Conservation (phyloP, 2,797 vertebrate species). For the Anomalospiza imberbis region DNA sequence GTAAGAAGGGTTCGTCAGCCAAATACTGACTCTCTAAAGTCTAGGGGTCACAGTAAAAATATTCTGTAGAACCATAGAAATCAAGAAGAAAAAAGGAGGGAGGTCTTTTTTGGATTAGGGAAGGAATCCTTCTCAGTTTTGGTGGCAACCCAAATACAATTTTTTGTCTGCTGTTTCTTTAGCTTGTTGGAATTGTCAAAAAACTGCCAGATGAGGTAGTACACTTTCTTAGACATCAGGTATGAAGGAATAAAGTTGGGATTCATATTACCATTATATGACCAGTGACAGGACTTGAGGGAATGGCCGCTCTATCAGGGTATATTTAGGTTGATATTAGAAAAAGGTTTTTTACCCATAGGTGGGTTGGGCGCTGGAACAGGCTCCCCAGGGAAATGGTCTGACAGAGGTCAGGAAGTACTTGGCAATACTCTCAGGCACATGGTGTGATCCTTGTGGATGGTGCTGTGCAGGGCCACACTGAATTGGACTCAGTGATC, state of each 20-base stretch:
- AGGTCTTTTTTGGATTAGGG: not conserved
- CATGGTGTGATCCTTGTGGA: not conserved
- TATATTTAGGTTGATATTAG: not conserved
- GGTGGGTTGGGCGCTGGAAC: fast-evolving
- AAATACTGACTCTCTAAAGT: not conserved
- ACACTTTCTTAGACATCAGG: not conserved
- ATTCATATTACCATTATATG: not conserved
- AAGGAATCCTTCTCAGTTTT: not conserved
- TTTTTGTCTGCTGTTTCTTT: not conserved
- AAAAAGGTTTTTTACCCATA: not conserved
- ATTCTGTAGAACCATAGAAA: not conserved
- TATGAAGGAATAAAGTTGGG: not conserved
- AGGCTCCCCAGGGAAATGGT: not conserved
- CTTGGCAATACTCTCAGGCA: not conserved
- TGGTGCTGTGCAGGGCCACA: too few relatives aligned
- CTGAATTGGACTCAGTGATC: not conserved
- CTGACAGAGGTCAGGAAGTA: not conserved
- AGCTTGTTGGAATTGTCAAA: not conserved
- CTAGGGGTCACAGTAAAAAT: not conserved
- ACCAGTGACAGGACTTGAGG: not conserved
- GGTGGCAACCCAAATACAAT: not conserved
- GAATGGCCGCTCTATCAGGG: not conserved
- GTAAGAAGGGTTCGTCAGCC: not conserved
- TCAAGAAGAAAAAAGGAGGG: not conserved
- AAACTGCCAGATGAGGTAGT: not conserved